Base-by-base conservation (phyloP, 2,888 invertebrate genomes). In the Cataglyphis cursor region DNA sequence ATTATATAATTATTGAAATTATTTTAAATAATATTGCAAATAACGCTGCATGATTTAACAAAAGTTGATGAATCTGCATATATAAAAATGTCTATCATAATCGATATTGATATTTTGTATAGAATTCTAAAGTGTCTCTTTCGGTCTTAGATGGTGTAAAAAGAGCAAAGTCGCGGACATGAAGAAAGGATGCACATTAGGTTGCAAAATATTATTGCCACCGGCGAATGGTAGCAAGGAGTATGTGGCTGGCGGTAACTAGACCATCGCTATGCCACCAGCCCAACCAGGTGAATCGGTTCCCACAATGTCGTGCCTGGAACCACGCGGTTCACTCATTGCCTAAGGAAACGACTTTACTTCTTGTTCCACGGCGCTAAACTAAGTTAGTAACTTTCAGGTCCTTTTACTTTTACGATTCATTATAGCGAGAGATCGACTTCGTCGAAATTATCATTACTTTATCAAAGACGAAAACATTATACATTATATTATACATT, bases 231-330 rank as follows among this genome's bases (percentile, higher is more conserved):
- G 38, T 35, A 70, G 61, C 24, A 41, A 72, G 48, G n/a, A 44
- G 31, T 72, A 76, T 83, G 74, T 59, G 51, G 62, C 62, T 38
- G 68, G 80, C 51, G 64, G 80, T 74, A 82, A 78, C 68, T 70
- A 74, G 82, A 89, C 84, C 86, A 90, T 90, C 87, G 93, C 90
- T 93, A 93, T 92, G 91, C 84, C 70, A 90, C 84, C 70, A 90
- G 89, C 85, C 84, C 70, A 90, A 89, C 85, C 93, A 93, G 92
- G 91, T 93, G 93, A 89, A 91, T 90, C 70, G 85, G 86, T 93
- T 93, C 93, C 90, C 93, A 93, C 91, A 90, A 89, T 87, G 80
- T 86, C 89, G 93, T 93, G 82, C 93, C 93, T 92, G 93, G 93
- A 91, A 90, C 93, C 86, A 90, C 90, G 83, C 89, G 92, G 93